A percentile compares a stretch with the other conserved stretches of the same genome.
These are phyloP conservation scores for Ptilorrhoa leucosticta DNA, from an alignment of 2,113 vertebrate genomes.

Conservation along the genomic window DNA sequence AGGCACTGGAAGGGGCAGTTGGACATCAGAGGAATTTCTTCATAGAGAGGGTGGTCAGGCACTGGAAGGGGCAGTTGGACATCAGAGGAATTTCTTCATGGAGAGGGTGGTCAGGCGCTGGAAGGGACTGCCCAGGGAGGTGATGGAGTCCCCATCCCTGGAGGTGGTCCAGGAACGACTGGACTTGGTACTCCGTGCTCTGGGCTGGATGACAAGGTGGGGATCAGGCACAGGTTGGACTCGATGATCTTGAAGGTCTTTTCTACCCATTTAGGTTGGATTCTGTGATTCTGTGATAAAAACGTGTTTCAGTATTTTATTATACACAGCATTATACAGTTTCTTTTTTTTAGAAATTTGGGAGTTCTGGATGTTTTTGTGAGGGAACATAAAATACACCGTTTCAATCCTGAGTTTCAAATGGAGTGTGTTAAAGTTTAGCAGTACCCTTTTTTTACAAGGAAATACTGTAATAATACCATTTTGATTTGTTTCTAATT, in stretches of 20 bases:
- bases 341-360: not conserved
- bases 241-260: not conserved
- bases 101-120: not conserved
- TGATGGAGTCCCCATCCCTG: not conserved
- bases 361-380: not conserved
- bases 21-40: not conserved
- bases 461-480: not conserved
- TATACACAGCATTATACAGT: not conserved
- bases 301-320: not conserved
- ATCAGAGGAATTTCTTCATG: not conserved
- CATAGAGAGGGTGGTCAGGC: not conserved
- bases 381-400: not conserved
- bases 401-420: not conserved
- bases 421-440: not conserved
- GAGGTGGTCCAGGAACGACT: too few species aligned
- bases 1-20: not conserved
- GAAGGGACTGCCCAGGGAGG: too few species aligned
- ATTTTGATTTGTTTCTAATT: not conserved
- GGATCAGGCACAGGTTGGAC: accelerated
- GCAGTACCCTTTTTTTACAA: not conserved
- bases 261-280: not conserved
- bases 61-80: not conserved
- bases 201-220: not conserved
- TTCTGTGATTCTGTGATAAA: not conserved
- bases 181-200: too few species aligned